A percentile compares a stretch with the other conserved stretches of the same genome.
These are phyloP conservation scores for Diloba caeruleocephala DNA, from an alignment of 2,888 invertebrate species.

Conservation along the genomic window DNA sequence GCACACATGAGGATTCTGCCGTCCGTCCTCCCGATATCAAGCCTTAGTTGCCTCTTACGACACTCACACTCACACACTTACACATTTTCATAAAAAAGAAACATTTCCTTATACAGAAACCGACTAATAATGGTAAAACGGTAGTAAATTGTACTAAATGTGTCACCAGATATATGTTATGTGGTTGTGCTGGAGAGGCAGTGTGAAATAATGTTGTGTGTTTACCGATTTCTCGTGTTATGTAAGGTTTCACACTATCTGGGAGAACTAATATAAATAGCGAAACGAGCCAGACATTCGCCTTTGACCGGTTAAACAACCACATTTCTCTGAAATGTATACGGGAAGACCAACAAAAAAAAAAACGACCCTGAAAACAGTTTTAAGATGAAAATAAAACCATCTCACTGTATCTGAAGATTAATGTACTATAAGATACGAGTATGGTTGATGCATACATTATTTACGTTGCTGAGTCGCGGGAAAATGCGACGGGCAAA, in stretches of 20 bases:
- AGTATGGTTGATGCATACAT: slow-evolving; percentile 56
- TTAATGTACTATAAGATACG: slow-evolving; percentile 59
- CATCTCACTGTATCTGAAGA: slow-evolving; percentile 44
- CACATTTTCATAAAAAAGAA: not conserved
- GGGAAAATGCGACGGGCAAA: slow-evolving; percentile 12
- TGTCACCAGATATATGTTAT: slow-evolving; percentile 38
- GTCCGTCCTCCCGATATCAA: too few species aligned
- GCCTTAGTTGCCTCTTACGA: too few species aligned
- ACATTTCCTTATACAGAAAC: slow-evolving; percentile 30
- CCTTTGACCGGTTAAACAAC: too few species aligned
- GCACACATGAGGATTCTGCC: too few species aligned
- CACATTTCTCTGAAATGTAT: too few species aligned
- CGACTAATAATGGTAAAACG: slow-evolving; percentile 43
- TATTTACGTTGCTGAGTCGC: slow-evolving; percentile 46
- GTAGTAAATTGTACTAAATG: slow-evolving; percentile 39
- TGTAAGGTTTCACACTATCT: too few species aligned
- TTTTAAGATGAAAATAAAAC: slow-evolving; percentile 23
- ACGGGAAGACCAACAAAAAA: too few species aligned
- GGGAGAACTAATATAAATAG: too few species aligned
- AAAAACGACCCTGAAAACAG: too few species aligned
- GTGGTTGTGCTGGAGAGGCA: slow-evolving; percentile 16
- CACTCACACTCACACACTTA: too few species aligned
- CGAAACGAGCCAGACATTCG: too few species aligned
- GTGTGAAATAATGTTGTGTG: slow-evolving; percentile 25
- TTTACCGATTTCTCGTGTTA: slow-evolving; percentile 5